A percentile compares a stretch with the other conserved stretches of the same genome.
Evolutionary conservation across 2,888 invertebrate species (phyloP).

Genomic region (Gastrophysa polygoni): DNA sequence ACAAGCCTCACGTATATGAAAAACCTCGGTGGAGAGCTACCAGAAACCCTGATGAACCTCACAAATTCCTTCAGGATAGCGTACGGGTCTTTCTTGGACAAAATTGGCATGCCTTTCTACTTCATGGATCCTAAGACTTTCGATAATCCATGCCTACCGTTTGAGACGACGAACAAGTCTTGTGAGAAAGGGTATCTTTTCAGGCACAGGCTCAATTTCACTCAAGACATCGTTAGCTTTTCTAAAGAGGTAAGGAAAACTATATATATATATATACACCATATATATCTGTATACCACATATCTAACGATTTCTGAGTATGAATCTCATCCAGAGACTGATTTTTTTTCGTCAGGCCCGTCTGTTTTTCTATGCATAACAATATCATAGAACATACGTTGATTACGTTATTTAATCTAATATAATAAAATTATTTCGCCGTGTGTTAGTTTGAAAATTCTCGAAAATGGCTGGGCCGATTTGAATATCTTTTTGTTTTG

Average conservation of each 20-base stretch:
- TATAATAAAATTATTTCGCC: too few species aligned
- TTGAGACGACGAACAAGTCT: slow-evolving; percentile 56
- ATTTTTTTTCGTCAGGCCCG: too few species aligned
- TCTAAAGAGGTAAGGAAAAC: slow-evolving; percentile 46
- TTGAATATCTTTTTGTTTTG: too few species aligned
- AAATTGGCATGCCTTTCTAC: slow-evolving; percentile 76
- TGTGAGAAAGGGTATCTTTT: slow-evolving; percentile 86
- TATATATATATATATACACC: too few species aligned
- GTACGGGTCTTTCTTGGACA: slow-evolving; percentile 80
- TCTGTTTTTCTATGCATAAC: too few species aligned
- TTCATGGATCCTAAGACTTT: slow-evolving; percentile 57
- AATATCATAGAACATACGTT: too few species aligned
- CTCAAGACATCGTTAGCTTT: slow-evolving; percentile 59
- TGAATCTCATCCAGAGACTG: too few species aligned
- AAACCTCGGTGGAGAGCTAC: slow-evolving; percentile 67
- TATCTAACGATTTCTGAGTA: too few species aligned
- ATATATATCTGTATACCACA: too few species aligned
- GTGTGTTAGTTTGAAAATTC: too few species aligned
- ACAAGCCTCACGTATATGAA: slow-evolving; percentile 83
- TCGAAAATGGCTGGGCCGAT: too few species aligned
- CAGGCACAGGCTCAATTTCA: slow-evolving; percentile 76
- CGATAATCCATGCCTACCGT: slow-evolving; percentile 71
- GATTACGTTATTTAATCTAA: too few species aligned
- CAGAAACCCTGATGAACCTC: slow-evolving; percentile 65
- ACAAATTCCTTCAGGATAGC: slow-evolving; percentile 77